Evolutionary conservation across 2,113 vertebrate species (phyloP).

Genomic region (Stegostoma tigrinum): DNA sequence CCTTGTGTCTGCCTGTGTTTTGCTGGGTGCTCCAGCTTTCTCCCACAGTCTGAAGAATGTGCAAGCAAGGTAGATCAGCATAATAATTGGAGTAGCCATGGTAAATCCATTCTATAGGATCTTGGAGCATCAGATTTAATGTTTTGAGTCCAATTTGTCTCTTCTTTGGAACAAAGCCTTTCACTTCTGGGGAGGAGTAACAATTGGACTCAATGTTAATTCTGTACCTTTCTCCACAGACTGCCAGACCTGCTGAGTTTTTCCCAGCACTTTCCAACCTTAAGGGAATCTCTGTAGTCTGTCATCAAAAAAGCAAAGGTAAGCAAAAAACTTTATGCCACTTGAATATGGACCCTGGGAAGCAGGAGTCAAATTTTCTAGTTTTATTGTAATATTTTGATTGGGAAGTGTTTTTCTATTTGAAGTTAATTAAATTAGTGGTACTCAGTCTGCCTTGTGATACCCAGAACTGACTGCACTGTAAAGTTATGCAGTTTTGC

Average conservation of each 20-base stretch:
- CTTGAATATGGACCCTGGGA: not conserved
- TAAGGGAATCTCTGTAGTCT: not conserved
- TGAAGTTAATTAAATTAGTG: not conserved
- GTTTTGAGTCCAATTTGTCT: not conserved
- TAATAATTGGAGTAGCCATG: too few species aligned
- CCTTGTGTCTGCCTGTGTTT: too few species aligned
- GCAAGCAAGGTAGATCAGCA: too few species aligned
- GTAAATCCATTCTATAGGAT: too few species aligned
- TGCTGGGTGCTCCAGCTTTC: too few species aligned
- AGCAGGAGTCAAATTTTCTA: not conserved
- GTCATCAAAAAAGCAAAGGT: not conserved
- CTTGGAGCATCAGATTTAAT: too few species aligned
- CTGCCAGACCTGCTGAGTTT: too few species aligned
- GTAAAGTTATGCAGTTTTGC: not conserved
- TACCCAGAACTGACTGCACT: not conserved
- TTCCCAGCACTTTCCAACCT: not conserved
- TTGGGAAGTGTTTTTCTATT: not conserved
- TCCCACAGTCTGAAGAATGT: too few species aligned
- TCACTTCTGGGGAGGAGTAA: too few species aligned
- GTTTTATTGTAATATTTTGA: not conserved
- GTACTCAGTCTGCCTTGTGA: not conserved
- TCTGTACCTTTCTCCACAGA: too few species aligned
- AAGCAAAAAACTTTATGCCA: not conserved
- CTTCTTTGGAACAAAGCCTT: too few species aligned
- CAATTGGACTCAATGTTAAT: too few species aligned